phyloP scores from a whole-genome alignment of 2,888 invertebrate genomes.

The Sabellastarte sp. region DNA sequence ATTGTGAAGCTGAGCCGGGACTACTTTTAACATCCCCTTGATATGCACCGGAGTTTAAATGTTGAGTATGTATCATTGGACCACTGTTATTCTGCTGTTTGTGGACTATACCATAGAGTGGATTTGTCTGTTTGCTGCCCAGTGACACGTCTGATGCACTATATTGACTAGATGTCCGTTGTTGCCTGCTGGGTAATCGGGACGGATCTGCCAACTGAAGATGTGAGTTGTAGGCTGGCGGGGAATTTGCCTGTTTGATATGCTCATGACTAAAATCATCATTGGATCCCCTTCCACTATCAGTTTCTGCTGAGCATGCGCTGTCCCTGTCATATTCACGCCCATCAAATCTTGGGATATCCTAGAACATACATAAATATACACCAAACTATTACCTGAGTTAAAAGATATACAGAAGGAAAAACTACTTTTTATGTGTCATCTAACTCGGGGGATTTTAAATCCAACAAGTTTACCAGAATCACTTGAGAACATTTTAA shows the following conservation, averaged over 20 bases:
- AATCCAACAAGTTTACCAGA: too few species aligned
- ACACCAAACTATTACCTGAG: too few species aligned
- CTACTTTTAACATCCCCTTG: not conserved
- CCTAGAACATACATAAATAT: too few species aligned
- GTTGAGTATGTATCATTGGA: not conserved
- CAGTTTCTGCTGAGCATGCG: not conserved
- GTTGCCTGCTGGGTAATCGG: not conserved
- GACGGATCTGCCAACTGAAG: not conserved
- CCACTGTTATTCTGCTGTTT: not conserved
- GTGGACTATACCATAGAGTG: too few species aligned
- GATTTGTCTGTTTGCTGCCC: not conserved
- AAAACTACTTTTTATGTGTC: too few species aligned
- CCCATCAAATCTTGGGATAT: too few species aligned
- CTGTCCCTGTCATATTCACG: not conserved
- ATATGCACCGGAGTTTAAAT: not conserved
- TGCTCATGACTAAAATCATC: not conserved
- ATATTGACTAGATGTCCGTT: not conserved
- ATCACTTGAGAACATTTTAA: too few species aligned
- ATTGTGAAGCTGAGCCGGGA: not conserved
- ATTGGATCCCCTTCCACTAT: conserved; percentile 3
- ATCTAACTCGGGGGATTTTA: too few species aligned
- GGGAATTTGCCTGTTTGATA: not conserved
- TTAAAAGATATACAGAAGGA: too few species aligned
- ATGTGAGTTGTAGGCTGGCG: not conserved
- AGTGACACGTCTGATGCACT: not conserved